A percentile compares a stretch with the other conserved stretches of the same genome.
These are phyloP conservation scores for Penaeus japonicus DNA, from an alignment of 1,140 invertebrate species.

Conservation along the genomic window DNA sequence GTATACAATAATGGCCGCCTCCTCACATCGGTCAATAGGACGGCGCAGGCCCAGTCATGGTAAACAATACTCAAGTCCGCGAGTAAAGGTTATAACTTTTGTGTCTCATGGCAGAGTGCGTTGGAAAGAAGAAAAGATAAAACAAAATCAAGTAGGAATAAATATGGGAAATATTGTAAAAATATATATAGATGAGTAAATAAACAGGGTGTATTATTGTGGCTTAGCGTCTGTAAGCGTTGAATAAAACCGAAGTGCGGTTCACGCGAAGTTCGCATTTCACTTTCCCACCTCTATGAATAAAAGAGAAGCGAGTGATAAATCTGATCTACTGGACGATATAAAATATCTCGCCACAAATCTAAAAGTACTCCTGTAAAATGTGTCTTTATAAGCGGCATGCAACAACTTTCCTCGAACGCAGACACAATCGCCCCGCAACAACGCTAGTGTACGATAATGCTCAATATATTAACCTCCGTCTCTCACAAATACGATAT, in stretches of 20 bases:
- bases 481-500: not conserved
- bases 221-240: too few species aligned
- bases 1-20: slow-evolving; percentile 52
- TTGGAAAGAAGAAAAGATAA: not conserved
- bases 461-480: not conserved
- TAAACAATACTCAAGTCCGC: slow-evolving; percentile 18
- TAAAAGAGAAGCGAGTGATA: too few species aligned
- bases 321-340: too few species aligned
- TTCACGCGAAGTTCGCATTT: too few species aligned
- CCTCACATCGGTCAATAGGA: slow-evolving; percentile 51
- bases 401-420: slow-evolving; percentile 25
- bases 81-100: not conserved
- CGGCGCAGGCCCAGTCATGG: slow-evolving; percentile 16
- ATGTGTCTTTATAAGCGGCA: not conserved
- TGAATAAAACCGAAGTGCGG: too few species aligned
- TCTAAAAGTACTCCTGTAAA: not conserved
- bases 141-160: too few species aligned
- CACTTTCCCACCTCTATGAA: too few species aligned
- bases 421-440: slow-evolving; percentile 6
- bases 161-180: too few species aligned
- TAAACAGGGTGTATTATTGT: too few species aligned
- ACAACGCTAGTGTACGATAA: not conserved
- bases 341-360: not conserved
- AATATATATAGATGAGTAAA: too few species aligned
- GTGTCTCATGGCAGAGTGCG: too few species aligned